Base-by-base conservation (phyloP, 1,140 invertebrate genomes). In the Drosophila lacertosa region DNA sequence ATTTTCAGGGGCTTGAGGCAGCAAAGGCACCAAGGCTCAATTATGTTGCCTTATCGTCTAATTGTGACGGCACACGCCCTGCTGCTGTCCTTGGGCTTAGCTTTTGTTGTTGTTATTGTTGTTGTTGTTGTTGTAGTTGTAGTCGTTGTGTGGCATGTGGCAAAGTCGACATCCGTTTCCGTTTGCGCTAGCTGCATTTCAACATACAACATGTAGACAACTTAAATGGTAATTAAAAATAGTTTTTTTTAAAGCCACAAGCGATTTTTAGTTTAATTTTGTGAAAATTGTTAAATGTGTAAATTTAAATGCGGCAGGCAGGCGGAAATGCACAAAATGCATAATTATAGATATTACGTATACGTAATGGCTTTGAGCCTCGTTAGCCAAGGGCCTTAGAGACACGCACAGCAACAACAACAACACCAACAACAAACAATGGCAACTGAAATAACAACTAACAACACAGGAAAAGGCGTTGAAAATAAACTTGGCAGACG, bases 311-410 rank as follows among this genome's bases (percentile, higher is more conserved):
- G 33, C 33, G 42, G 35, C 29, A 40, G 16, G 6, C 0, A 24
- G 18, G 6, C 32, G 69, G 69, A 72, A 60, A 67, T 72, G 69
- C 69, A 72, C 37, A 71, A 53, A 54, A 58, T 59, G 48, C 54
- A 72, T 72, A 72, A 72, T 72, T 72, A 72, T 72, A 67, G 48
- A 72, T 72, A 72, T 67, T 67, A 72, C 64, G 63, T 67, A 72
- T 72, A 72, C 69, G 63, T 47, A 64, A 62, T 53, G 40, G 24
- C 32, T 37, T 33, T 16, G 15, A 45, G 47, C 20, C 64, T 44
- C 26, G 55, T 51, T 66, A 32, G 53, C 42, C 35, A 18, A 33
- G 22, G 53, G 45, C 18, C 24, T 35, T 10, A 51, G 15, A 32
- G 10, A 22, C 45, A 59, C 26, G 47, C 44, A 47, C 20, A 45